phyloP scores from a whole-genome alignment of 2,888 invertebrate genomes.

The Hirtodrosophila alboralis region DNA sequence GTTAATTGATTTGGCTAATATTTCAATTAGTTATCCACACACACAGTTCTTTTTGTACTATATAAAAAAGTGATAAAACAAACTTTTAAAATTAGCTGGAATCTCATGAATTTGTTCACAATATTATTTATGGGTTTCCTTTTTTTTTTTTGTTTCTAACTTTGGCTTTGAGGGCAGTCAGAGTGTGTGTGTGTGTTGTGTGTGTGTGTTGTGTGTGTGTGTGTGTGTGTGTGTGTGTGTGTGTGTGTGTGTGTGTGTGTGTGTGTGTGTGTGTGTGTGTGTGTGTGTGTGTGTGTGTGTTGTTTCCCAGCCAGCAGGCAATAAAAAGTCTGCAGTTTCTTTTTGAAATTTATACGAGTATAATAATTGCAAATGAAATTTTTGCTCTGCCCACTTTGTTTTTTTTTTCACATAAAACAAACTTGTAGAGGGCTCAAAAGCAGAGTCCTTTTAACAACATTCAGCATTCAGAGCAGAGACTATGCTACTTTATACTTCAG shows the following conservation, averaged over 20 bases:
- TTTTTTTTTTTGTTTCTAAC: not conserved
- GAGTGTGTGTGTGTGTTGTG: not conserved
- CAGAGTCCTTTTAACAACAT: conserved; percentile 4
- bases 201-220: not conserved
- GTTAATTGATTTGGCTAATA: conserved; percentile 50
- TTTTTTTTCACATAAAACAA: conserved; percentile 29
- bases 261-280: not conserved
- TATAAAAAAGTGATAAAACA: conserved; percentile 36
- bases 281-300: conserved; percentile 23
- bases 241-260: conserved; percentile 6
- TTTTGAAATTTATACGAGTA: conserved; percentile 39
- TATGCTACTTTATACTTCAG: too few species aligned
- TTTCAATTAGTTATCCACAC: conserved; percentile 28
- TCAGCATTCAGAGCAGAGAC: not conserved
- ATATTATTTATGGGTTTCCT: conserved; percentile 36
- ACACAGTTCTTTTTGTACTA: too few species aligned
- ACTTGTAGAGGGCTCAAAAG: conserved; percentile 23
- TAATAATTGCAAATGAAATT: conserved; percentile 66
- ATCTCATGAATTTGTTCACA: conserved; percentile 25
- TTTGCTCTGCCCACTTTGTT: conserved; percentile 31
- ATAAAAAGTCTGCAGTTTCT: conserved; percentile 57
- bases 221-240: conserved; percentile 13
- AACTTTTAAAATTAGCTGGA: conserved; percentile 17
- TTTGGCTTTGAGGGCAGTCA: conserved; percentile 2
- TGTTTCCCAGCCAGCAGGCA: conserved; percentile 38